Evolutionary conservation across 2,113 vertebrate genomes (phyloP).

Genomic region (Tenebrosternarchus preto): DNA sequence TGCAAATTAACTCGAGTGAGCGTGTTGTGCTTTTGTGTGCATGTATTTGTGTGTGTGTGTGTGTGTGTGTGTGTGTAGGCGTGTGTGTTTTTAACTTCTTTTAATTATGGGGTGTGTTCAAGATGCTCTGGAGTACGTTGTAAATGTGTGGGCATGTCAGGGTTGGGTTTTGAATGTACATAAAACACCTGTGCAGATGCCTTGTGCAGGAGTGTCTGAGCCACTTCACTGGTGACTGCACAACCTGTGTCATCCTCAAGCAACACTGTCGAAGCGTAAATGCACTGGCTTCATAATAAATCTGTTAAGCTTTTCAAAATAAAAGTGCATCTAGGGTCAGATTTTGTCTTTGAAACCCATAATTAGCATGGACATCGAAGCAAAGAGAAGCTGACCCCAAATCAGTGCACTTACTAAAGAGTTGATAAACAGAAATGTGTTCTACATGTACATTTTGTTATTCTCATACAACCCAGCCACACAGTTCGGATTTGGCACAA

Average conservation of each 20-base stretch:
- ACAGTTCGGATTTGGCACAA: no score
- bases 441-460: no score
- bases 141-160: conserved; percentile 20
- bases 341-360: no score
- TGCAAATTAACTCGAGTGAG: conserved; percentile 63
- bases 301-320: no score
- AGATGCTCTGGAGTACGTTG: conserved; percentile 42
- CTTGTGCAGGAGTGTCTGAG: neutral
- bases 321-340: neutral
- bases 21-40: conserved; percentile 32
- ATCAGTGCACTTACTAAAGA: no score
- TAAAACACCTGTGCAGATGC: neutral
- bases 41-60: neutral
- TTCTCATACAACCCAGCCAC: no score
- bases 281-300: no score
- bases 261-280: no score
- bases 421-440: no score
- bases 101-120: conserved; percentile 59
- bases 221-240: neutral
- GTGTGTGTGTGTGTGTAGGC: conserved; percentile 18
- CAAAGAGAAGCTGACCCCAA: no score
- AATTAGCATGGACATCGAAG: no score
- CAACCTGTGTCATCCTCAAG: no score
- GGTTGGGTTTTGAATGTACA: neutral
- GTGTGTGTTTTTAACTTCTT: conserved; percentile 47